Evolutionary conservation across 2,888 invertebrate species (phyloP), one percentile per base, ranked within the genome.

Genomic region (Drosophila suboccidentalis): DNA sequence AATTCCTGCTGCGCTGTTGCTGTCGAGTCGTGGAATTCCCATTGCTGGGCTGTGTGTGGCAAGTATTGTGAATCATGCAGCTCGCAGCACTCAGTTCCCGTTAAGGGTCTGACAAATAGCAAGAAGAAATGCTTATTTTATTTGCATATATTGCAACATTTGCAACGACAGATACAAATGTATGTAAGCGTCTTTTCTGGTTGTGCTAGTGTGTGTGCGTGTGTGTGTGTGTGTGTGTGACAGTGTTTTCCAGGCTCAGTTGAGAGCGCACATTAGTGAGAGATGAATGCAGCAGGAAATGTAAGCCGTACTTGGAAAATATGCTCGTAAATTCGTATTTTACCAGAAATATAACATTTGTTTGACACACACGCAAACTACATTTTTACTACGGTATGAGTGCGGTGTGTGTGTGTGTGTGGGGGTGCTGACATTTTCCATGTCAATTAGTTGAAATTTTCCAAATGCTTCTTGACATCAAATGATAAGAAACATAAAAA

Each of bases 71-170:
- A 10, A 17, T 36, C 67, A 67, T 75, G 71, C 71, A 75, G 67
- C 59, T 51, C 62, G 71, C 75, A 63, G 50, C 55, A 70, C 39
- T 46, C 47, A 43, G 47, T 46, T 57, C 67, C 71, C 58, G 60
- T 66, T 66, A 71, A 78, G 78, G 54, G 47, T 41, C 64, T 76
- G 80, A 69, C 78, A 80, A 83, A 86, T 81, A 84, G 77, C 64
- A 67, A 71, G 63, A 55, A 71, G 71, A 77, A 81, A 84, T 80
- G 75, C 71, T 78, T 85, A 85, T 84, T 82, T 82, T 87, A 87
- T 84, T 84, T 87, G 85, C 84, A 87, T 85, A 87, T 78, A 80
- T 87, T 78, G 85, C 62, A 82, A 62, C 80, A 82, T 80, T 66
- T 78, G 69, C 73, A 53, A 70, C 54, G 43, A 66, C 54, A 68